Evolutionary conservation across 2,888 invertebrate genomes (phyloP).

Genomic region (Timema podura): DNA sequence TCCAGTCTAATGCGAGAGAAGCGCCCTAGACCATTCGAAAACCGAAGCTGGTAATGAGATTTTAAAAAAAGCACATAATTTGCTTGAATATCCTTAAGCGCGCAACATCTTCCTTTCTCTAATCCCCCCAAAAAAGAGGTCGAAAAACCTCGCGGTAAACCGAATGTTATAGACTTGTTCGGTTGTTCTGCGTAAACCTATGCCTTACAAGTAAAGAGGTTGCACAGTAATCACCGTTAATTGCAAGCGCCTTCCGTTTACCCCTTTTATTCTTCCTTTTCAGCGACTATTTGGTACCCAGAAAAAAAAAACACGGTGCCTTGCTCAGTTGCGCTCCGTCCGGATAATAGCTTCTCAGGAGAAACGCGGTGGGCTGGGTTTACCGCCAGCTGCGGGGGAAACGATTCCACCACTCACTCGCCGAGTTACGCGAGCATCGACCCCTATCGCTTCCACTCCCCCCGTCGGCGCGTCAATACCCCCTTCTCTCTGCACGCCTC

Average conservation of each 20-base stretch:
- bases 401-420: not conserved
- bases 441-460: not conserved
- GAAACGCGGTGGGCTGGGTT: not conserved
- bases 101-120: too few relatives aligned
- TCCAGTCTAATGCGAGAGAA: too few relatives aligned
- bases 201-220: not conserved
- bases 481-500: too few relatives aligned
- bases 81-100: too few relatives aligned
- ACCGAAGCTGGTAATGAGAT: too few relatives aligned
- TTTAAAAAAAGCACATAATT: too few relatives aligned
- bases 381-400: constrained; percentile 10
- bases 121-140: too few relatives aligned
- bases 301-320: not conserved
- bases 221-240: constrained; percentile 24
- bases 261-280: too few relatives aligned
- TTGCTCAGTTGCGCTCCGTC: constrained; percentile 2
- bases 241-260: constrained; percentile 12
- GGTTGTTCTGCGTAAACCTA: not conserved
- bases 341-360: not conserved
- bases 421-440: not conserved
- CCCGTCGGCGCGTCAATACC: not conserved
- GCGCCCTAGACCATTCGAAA: too few relatives aligned
- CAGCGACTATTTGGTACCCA: not conserved
- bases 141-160: too few relatives aligned
- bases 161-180: not conserved